These are phyloP conservation scores for Paraplagusia blochii DNA, from an alignment of 2,113 vertebrate genomes.

Conservation along the genomic window DNA sequence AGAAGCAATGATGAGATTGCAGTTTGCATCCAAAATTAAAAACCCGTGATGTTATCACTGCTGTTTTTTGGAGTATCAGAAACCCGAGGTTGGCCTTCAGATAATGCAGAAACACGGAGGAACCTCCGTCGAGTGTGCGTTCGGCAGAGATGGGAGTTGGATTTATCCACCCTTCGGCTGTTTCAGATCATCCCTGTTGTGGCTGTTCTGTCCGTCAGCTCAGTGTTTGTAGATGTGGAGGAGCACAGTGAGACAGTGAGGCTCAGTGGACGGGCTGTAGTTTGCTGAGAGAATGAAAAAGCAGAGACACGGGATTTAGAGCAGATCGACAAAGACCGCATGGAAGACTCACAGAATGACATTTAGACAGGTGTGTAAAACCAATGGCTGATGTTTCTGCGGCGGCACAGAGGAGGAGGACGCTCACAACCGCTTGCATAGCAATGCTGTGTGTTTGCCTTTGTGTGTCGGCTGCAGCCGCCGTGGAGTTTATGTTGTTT, in stretches of 20 bases:
- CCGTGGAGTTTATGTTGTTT: slow-evolving; percentile 1
- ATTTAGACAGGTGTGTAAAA: neutral
- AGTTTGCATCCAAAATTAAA: neutral
- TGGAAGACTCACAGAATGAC: neutral
- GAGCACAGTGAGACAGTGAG: neutral
- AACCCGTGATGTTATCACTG: neutral
- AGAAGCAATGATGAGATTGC: too few relatives aligned
- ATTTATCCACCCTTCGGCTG: neutral
- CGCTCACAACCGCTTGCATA: neutral
- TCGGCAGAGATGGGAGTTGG: neutral
- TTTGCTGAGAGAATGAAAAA: neutral
- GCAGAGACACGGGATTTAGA: neutral
- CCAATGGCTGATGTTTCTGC: neutral
- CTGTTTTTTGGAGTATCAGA: slow-evolving; percentile 1
- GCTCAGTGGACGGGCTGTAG: neutral
- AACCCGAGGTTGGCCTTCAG: neutral
- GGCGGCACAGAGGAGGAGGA: neutral
- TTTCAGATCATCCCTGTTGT: neutral
- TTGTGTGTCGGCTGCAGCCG: neutral
- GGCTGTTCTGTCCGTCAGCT: neutral
- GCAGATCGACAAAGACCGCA: neutral
- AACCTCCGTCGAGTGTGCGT: too few relatives aligned
- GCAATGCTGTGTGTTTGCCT: neutral
- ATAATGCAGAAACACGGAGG: neutral
- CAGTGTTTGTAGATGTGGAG: neutral